Evolutionary conservation across 2,113 vertebrate genomes (phyloP).

Genomic region (Dromas ardeola): DNA sequence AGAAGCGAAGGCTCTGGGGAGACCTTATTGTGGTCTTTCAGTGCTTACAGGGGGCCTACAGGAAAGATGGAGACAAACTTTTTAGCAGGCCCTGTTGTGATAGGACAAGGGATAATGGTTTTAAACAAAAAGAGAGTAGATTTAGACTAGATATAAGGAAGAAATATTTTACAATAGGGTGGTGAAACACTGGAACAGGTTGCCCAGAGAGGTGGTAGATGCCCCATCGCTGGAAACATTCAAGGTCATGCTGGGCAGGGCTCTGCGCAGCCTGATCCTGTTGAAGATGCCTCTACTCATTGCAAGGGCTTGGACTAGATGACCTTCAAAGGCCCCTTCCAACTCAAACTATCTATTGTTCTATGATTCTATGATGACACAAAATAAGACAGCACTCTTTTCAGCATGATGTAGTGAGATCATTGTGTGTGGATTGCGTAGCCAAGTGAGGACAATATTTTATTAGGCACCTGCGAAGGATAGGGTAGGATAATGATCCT

Average conservation of each 20-base stretch:
- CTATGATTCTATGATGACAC: background rate
- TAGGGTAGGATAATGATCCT: background rate
- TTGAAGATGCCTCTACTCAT: background rate
- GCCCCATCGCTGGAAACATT: background rate
- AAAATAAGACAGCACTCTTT: background rate
- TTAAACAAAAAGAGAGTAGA: background rate
- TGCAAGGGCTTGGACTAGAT: background rate
- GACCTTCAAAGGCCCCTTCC: background rate
- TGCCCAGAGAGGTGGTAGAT: background rate
- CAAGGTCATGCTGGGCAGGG: background rate
- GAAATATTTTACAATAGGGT: background rate
- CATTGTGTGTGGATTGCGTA: background rate
- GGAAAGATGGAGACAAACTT: background rate
- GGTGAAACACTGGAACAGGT: background rate
- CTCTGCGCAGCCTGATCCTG: background rate
- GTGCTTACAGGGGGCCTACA: background rate
- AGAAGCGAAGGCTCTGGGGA: background rate
- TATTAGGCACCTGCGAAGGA: background rate
- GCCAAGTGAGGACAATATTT: background rate
- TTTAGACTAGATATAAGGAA: background rate
- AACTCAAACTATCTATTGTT: background rate
- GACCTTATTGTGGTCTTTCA: background rate
- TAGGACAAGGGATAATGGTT: background rate
- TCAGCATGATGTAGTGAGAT: background rate
- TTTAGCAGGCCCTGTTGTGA: background rate